Conservation (phyloP, 2,113 vertebrate species). For the Glaucidium brasilianum region DNA sequence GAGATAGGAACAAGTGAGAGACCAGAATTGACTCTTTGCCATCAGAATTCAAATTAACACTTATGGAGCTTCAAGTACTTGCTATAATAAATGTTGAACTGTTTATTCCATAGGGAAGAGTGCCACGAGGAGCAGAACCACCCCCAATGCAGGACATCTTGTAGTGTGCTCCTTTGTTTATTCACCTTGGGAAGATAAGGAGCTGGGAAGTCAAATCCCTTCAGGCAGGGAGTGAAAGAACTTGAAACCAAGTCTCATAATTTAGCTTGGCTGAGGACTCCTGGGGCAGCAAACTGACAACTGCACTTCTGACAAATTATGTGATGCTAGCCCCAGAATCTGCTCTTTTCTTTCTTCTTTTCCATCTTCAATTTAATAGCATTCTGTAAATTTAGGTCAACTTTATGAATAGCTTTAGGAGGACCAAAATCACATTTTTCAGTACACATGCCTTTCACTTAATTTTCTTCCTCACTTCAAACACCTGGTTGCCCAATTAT, state of each 20-base stretch:
- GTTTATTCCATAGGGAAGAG: neutral
- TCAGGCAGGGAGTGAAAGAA: neutral
- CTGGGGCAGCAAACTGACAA: slow-evolving; percentile 1
- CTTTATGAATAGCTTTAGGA: neutral
- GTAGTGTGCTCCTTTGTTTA: neutral
- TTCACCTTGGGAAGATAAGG: slow-evolving; percentile 25
- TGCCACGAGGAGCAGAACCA: neutral
- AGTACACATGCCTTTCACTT: neutral
- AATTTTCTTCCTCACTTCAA: neutral
- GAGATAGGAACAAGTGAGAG: neutral
- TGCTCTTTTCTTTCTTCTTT: neutral
- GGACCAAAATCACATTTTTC: neutral
- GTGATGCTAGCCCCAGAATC: neutral
- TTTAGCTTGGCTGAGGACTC: neutral
- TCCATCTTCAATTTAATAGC: neutral
- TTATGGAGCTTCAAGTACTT: neutral
- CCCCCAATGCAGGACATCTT: neutral
- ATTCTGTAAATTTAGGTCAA: neutral
- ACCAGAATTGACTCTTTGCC: neutral
- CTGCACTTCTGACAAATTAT: slow-evolving; percentile 10
- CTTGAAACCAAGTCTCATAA: neutral
- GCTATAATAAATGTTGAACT: neutral
- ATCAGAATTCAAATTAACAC: neutral
- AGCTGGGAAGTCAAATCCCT: slow-evolving; percentile 6
- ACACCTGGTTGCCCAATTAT: neutral